Conservation (phyloP, 2,797 vertebrate species). For the Coregonus sp. region DNA sequence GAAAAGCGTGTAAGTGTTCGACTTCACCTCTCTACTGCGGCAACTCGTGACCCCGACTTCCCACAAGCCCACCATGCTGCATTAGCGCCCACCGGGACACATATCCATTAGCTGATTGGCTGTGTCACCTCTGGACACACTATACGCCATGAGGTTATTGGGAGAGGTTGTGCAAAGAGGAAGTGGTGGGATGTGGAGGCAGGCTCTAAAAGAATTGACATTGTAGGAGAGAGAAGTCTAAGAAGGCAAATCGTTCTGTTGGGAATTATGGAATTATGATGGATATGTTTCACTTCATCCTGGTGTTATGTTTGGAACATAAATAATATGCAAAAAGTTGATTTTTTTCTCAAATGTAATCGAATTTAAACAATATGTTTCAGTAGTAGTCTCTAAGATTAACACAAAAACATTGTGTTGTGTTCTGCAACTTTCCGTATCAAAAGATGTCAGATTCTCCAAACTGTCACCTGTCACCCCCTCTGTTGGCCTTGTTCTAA, state of each 20-base stretch:
- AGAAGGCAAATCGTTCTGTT: slow-evolving; percentile 11
- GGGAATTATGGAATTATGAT: slow-evolving; percentile 4
- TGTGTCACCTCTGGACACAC: slow-evolving; percentile 47
- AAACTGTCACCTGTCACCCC: slow-evolving; percentile 11
- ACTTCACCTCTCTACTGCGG: slow-evolving; percentile 29
- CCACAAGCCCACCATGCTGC: slow-evolving; percentile 47
- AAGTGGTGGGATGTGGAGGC: slow-evolving; percentile 19
- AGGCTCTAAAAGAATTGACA: slow-evolving; percentile 36
- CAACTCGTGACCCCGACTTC: slow-evolving; percentile 54
- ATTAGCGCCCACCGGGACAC: slow-evolving; percentile 60
- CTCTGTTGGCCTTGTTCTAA: slow-evolving; percentile 11
- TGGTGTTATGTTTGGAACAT: not conserved
- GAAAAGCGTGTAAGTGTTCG: slow-evolving; percentile 53
- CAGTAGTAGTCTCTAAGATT: not conserved
- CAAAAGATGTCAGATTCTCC: not conserved
- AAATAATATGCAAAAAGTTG: not conserved
- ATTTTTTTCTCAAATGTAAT: not conserved
- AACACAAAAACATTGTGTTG: not conserved
- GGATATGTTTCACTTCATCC: slow-evolving; percentile 18
- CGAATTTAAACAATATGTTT: not conserved
- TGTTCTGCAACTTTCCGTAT: not conserved
- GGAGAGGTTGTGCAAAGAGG: slow-evolving; percentile 37
- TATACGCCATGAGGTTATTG: slow-evolving; percentile 40
- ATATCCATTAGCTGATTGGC: slow-evolving; percentile 67
- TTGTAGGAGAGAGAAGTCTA: slow-evolving; percentile 34